Evolutionary conservation across 2,888 invertebrate genomes (phyloP), one percentile per base, ranked within the genome.

Genomic region (Cephonodes hylas): DNA sequence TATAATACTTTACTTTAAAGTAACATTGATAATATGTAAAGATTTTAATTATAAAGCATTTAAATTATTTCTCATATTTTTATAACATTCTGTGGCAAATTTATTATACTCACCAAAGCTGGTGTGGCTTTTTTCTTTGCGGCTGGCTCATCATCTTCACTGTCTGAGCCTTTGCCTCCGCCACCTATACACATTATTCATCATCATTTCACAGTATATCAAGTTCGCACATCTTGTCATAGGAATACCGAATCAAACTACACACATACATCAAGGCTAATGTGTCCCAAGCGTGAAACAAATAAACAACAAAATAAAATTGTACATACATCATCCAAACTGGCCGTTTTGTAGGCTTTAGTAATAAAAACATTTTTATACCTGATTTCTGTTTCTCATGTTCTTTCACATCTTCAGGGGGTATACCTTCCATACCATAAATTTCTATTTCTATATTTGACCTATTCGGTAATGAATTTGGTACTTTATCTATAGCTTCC

Each of bases 401-500:
- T 83, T 98, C 98, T 84, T 96, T 96, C 68, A 98, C 87, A 93
- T 99, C 99, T 77, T 97, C 97, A 61, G 97, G 95, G 31, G 99
- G 99, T 80, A 99, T 99, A 75, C 99, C 99, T 94, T 99, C 99
- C 99, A 99, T 99, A 73, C 99, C 99, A 94, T 99, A 99, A 82
- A 99, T 99, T 94, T 99, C 99, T 88, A 99, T 97, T 93, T 99
- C 99, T 85, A 99, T 98, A 93, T 99, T 99, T 82, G 98, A 98
- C 85, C 99, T 95, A 92, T 98, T 98, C 77, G 99, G 99, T 84
- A 99, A 93, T 68, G 99, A 98, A 93, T 99, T 99, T 74, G 99
- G 99, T 84, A 99, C 99, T 94, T 99, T 99, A 91, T 99, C 99
- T 86, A 99, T 98, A 64, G 99, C 98, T 93, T 99, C 99, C 93